A percentile compares a stretch with the other conserved stretches of the same genome.
phyloP scores from a whole-genome alignment of 2,113 vertebrate species.

The Vireo altiloquus region DNA sequence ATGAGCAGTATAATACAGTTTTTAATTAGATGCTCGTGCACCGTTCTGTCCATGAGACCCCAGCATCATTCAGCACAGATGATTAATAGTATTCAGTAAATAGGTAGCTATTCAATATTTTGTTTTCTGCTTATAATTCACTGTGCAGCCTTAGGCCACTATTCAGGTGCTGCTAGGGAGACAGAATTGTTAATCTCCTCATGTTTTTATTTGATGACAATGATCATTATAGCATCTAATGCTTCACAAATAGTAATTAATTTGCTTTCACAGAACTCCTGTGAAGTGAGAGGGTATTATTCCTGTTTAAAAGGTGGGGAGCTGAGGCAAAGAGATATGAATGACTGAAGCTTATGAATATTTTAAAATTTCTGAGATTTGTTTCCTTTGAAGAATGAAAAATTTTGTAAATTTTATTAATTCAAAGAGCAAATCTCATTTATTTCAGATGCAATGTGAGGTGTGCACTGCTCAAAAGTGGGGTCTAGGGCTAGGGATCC shows the following conservation, averaged over 20 bases:
- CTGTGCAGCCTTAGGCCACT: background rate
- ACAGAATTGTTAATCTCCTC: background rate
- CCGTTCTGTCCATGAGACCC: background rate
- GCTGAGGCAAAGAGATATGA: background rate
- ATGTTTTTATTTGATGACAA: background rate
- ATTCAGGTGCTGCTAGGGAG: background rate
- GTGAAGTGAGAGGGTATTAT: background rate
- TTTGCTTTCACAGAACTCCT: background rate
- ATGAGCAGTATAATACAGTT: background rate
- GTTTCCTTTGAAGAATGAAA: background rate
- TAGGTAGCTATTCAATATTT: background rate
- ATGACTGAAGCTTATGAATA: background rate
- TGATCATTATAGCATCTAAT: background rate
- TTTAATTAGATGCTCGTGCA: background rate
- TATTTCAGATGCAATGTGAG: background rate
- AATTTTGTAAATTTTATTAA: background rate
- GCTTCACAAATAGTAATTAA: background rate
- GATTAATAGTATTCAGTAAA: background rate
- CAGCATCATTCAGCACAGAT: background rate
- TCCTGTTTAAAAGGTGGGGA: background rate
- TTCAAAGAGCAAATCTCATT: background rate
- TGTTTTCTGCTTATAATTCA: background rate
- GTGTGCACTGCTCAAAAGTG: background rate
- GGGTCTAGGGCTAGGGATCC: background rate
- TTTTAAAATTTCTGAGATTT: background rate